Conservation (phyloP, 2,113 vertebrate genomes). For the Brachyhypopomus occidentalis region DNA sequence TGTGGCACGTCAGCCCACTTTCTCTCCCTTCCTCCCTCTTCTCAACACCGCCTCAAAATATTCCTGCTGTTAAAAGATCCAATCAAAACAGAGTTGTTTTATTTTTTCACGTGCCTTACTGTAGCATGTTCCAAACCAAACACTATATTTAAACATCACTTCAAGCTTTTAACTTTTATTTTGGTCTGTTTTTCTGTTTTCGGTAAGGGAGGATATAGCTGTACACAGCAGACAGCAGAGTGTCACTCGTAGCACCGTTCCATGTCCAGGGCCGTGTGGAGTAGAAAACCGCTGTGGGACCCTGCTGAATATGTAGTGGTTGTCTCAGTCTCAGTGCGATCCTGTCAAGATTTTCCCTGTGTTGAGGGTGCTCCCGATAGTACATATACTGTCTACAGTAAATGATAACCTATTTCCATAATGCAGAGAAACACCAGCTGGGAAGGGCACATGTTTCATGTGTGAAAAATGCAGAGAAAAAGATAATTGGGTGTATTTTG, state of each 20-base stretch:
- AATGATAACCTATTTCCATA: neutral
- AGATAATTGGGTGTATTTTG: neutral
- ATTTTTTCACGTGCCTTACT: too few relatives aligned
- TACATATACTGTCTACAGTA: neutral
- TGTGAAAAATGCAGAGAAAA: neutral
- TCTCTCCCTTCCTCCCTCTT: neutral
- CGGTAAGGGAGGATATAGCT: neutral
- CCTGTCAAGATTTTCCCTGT: neutral
- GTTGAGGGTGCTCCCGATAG: slow-evolving; percentile 21
- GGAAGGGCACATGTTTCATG: neutral
- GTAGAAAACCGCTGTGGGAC: neutral
- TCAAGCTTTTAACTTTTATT: neutral
- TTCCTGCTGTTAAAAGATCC: neutral
- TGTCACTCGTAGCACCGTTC: neutral
- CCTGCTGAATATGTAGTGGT: slow-evolving; percentile 49
- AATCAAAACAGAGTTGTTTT: neutral
- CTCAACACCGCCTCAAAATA: neutral
- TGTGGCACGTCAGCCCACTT: neutral
- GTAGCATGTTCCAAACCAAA: neutral
- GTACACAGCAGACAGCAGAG: neutral
- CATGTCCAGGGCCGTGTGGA: neutral
- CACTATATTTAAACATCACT: neutral
- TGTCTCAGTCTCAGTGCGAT: slow-evolving; percentile 42
- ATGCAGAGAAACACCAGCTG: neutral
- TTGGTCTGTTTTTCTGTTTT: neutral